A percentile compares a stretch with the other conserved stretches of the same genome.
These are phyloP conservation scores for Hipparchia sbordonii DNA, from an alignment of 2,888 invertebrate genomes.

Conservation along the genomic window DNA sequence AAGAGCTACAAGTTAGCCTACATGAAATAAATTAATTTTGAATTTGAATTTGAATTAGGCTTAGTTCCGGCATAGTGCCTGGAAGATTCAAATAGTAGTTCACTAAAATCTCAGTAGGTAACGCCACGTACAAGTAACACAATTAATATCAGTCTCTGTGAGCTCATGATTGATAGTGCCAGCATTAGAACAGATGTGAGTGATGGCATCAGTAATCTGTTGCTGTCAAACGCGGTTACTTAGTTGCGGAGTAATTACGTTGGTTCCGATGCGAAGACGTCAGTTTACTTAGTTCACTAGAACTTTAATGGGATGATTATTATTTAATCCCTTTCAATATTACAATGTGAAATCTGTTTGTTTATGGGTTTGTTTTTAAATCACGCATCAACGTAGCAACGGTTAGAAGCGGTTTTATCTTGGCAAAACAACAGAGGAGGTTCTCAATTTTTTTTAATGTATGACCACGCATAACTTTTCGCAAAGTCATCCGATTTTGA, in stretches of 20 bases:
- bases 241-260: conserved; percentile 8
- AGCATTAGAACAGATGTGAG: conserved; percentile 54
- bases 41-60: too few species aligned
- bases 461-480: too few species aligned
- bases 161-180: conserved; percentile 56
- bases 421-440: too few species aligned
- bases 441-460: too few species aligned
- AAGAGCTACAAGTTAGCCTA: too few species aligned
- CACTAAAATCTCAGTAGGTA: background rate
- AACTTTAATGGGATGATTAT: background rate
- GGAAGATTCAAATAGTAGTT: conserved; percentile 3
- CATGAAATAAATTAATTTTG: too few species aligned
- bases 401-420: too few species aligned
- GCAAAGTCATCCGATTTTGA: too few species aligned
- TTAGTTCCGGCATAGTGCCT: background rate
- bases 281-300: background rate
- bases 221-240: conserved; percentile 25
- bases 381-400: too few species aligned
- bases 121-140: conserved; percentile 41
- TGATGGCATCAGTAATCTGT: conserved; percentile 50
- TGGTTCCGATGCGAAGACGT: conserved; percentile 10
- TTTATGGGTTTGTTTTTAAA: too few species aligned
- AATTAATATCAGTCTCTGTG: conserved; percentile 60
- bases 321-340: too few species aligned
- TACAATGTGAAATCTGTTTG: too few species aligned